Evolutionary conservation across 2,113 vertebrate species (phyloP), one percentile per base, ranked within the genome.

Genomic region (Esox niger): DNA sequence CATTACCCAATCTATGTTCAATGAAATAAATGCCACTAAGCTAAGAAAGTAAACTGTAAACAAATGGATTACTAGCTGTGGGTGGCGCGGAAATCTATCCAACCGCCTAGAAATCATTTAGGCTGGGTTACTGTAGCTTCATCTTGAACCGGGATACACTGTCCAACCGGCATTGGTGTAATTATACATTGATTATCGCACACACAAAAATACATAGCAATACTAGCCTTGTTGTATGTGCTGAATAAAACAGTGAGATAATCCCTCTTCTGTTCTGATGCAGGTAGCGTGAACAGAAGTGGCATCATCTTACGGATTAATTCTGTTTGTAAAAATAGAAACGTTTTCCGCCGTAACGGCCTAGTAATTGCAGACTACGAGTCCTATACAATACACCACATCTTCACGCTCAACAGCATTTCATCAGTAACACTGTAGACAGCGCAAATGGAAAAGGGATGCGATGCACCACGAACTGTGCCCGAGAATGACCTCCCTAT

Each of bases 401-500:
- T 31, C 17, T 30, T 27, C 7, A n/a, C 17, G 17, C 2, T 20
- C 29, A 15, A 30, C 17, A 27, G 29, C 10, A 29, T 31, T 8
- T 17, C 27, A 29, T n/a, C 29, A 29, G 13, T 6, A 30, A 5
- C 29, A 59, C 27, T 11, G 3, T 5, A 54, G 23, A 15, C 9
- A 54, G 15, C 4, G 25, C 25, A 43, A 29, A 71, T 32, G 35
- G 27, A 33, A 33, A 27, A 43, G 43, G 56, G 58, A 72, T 57
- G 32, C 54, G 21, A 52, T 35, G 65, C 65, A 38, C 21, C 31
- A 30, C 23, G 32, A 32, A 25, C 9, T 23, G 43, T 33, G 27
- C n/a, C 15, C 30, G 62, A 55, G 35, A 52, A 66, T 58, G 62
- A 66, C 70, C 62, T 61, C 70, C 26, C 56, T 11, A 10, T 31